Conservation (phyloP, 1,140 invertebrate species). For the Phocides pigmalion region DNA sequence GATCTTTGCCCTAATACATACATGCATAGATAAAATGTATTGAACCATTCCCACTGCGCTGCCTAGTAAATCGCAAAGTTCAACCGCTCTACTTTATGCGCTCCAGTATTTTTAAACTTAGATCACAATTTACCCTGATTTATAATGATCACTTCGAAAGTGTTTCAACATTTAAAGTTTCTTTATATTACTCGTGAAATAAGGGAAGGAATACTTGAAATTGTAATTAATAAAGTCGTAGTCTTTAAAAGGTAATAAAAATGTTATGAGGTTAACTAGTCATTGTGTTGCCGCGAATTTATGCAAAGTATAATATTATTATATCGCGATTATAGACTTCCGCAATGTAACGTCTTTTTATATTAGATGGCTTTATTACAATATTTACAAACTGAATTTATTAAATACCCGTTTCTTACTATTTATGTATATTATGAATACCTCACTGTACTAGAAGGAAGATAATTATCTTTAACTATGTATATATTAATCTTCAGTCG, state of each 20-base stretch:
- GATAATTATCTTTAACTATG: too few relatives aligned
- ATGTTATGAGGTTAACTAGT: slow-evolving; percentile 3
- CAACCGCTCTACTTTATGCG: not conserved
- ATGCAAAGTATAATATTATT: slow-evolving; percentile 14
- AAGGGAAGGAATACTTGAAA: not conserved
- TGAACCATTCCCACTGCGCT: not conserved
- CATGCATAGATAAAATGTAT: too few relatives aligned
- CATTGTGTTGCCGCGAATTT: slow-evolving; percentile 1
- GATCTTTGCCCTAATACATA: too few relatives aligned
- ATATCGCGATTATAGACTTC: slow-evolving; percentile 2
- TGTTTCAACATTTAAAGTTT: slow-evolving; percentile 25
- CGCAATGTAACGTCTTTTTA: slow-evolving; percentile 20
- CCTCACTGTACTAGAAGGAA: too few relatives aligned
- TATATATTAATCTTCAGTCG: too few relatives aligned
- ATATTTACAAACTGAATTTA: not conserved
- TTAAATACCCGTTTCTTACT: not conserved
- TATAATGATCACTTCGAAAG: slow-evolving; percentile 14
- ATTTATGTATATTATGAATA: too few relatives aligned
- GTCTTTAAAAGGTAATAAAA: not conserved
- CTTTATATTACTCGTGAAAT: not conserved
- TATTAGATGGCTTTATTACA: not conserved
- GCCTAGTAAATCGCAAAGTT: slow-evolving; percentile 6
- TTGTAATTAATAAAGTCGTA: not conserved
- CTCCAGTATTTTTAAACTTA: slow-evolving; percentile 11
- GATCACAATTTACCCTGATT: slow-evolving; percentile 4